phyloP scores from a whole-genome alignment of 2,888 invertebrate species.

The Shargacucullia verbasci region DNA sequence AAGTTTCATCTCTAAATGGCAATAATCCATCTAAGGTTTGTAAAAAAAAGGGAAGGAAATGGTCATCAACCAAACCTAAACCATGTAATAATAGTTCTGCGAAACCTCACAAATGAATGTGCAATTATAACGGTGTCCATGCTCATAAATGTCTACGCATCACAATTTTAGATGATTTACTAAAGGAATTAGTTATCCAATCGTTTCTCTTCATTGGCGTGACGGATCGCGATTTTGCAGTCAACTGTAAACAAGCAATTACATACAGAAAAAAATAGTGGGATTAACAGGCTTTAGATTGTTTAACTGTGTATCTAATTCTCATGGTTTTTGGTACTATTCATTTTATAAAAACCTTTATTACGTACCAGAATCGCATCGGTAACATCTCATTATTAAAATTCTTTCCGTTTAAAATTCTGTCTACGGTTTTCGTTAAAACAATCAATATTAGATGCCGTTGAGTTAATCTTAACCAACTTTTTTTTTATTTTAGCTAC shows the following conservation, averaged over 20 bases:
- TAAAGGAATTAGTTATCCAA: slow-evolving; percentile 32
- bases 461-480: too few relatives aligned
- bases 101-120: slow-evolving; percentile 1
- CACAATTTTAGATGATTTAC: slow-evolving; percentile 39
- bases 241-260: slow-evolving; percentile 49
- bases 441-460: too few relatives aligned
- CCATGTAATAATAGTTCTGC: slow-evolving; percentile 1
- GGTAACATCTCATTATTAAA: too few relatives aligned
- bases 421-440: too few relatives aligned
- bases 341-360: too few relatives aligned
- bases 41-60: too few relatives aligned
- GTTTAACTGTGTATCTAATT: slow-evolving; percentile 6
- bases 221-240: slow-evolving; percentile 47
- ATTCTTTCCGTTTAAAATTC: too few relatives aligned
- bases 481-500: too few relatives aligned
- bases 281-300: slow-evolving; percentile 5
- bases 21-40: too few relatives aligned
- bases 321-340: background rate
- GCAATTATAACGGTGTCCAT: slow-evolving; percentile 38
- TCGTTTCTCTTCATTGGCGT: slow-evolving; percentile 48
- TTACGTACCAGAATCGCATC: too few relatives aligned
- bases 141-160: slow-evolving; percentile 27
- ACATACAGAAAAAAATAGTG: slow-evolving; percentile 9
- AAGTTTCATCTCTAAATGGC: background rate
- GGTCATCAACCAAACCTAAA: slow-evolving; percentile 4